Conservation (phyloP, 2,113 vertebrate genomes). For the Caloenas nicobarica region DNA sequence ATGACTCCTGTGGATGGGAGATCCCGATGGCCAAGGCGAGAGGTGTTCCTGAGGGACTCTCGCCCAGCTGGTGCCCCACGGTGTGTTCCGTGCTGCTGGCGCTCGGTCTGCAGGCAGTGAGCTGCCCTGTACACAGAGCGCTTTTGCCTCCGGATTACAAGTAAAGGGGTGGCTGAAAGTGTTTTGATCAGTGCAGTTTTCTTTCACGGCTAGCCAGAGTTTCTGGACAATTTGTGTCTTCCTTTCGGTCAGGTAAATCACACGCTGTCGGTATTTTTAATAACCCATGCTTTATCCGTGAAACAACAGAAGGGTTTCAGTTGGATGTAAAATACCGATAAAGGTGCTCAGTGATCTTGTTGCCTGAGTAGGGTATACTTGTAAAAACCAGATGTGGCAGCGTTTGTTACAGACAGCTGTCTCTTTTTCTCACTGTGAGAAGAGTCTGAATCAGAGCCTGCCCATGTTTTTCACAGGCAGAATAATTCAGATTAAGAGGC, state of each 20-base stretch:
- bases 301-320: background rate
- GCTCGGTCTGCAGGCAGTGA: too few species aligned
- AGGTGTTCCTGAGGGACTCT: background rate
- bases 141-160: slow-evolving; percentile 30
- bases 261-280: background rate
- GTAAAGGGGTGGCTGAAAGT: background rate
- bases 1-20: background rate
- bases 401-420: background rate
- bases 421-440: background rate
- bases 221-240: slow-evolving; percentile 19
- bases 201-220: slow-evolving; percentile 32
- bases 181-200: background rate
- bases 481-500: background rate
- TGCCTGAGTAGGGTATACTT: background rate
- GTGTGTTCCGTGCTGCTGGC: too few species aligned
- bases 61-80: background rate
- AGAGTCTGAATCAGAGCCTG: background rate
- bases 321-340: background rate
- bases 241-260: slow-evolving; percentile 19
- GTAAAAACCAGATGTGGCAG: background rate
- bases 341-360: background rate
- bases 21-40: background rate
- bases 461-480: background rate
- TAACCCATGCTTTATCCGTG: background rate
- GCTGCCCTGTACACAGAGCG: background rate